Percentiles rank a stretch among this genome's conserved stretches.
These are phyloP conservation scores for Pogoniulus pusillus DNA, from an alignment of 2,797 vertebrate species.

Conservation along the genomic window DNA sequence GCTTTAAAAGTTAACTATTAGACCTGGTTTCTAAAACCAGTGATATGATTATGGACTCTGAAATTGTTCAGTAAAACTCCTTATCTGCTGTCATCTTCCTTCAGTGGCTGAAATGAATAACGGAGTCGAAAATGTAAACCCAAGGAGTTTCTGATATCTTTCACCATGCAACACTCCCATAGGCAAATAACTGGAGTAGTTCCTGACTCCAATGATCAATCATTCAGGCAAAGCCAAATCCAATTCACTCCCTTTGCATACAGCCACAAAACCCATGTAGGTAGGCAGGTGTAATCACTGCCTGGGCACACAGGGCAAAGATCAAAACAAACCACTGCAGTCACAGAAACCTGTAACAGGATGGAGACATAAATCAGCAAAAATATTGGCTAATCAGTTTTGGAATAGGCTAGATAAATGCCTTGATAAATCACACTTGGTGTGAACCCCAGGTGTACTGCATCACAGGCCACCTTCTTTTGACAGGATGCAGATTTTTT, in stretches of 20 bases:
- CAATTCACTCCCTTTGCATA: neutral
- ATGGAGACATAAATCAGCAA: neutral
- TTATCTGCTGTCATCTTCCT: neutral
- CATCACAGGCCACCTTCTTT: neutral
- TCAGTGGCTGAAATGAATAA: neutral
- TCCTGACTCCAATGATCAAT: neutral
- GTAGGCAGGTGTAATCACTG: neutral
- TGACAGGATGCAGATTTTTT: neutral
- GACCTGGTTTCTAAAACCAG: neutral
- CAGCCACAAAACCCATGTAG: neutral
- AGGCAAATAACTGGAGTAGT: neutral
- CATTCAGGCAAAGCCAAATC: neutral
- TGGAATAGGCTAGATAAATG: neutral
- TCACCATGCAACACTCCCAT: neutral
- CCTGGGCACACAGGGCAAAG: neutral
- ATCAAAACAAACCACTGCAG: neutral
- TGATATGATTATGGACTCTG: neutral
- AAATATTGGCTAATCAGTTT: neutral
- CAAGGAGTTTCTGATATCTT: neutral
- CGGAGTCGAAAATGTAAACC: neutral
- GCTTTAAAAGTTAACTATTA: neutral
- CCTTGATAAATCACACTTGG: neutral
- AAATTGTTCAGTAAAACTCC: neutral
- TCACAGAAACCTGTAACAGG: neutral
- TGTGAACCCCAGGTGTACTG: accelerated